Percentiles rank a stretch among this genome's conserved stretches.
phyloP scores from a whole-genome alignment of 2,113 vertebrate genomes.

The Gymnorhina tibicen region DNA sequence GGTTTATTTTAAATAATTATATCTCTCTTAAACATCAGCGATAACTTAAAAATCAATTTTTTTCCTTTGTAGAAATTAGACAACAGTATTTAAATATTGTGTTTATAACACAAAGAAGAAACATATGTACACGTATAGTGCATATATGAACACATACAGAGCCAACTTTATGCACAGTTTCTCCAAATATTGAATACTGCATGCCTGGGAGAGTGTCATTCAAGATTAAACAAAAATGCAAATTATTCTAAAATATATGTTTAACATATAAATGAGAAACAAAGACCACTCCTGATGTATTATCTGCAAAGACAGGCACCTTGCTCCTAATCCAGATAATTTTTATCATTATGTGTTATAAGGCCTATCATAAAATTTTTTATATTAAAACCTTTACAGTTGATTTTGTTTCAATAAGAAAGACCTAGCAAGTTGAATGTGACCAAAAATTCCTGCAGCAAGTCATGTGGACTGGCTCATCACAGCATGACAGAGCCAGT shows the following conservation, averaged over 20 bases:
- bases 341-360: not conserved
- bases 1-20: not conserved
- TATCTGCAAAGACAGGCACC: not conserved
- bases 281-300: not conserved
- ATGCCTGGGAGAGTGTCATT: not conserved
- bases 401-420: not conserved
- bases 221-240: not conserved
- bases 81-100: not conserved
- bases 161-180: not conserved
- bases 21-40: not conserved
- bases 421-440: not conserved
- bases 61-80: not conserved
- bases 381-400: not conserved
- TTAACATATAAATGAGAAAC: not conserved
- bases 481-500: not conserved
- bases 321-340: not conserved
- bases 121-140: not conserved
- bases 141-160: not conserved
- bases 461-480: not conserved
- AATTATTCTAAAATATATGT: not conserved
- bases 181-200: not conserved
- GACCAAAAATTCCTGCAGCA: not conserved
- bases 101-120: not conserved
- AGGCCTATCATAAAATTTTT: not conserved
- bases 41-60: not conserved